Evolutionary conservation across 2,888 invertebrate genomes (phyloP).

Genomic region (Cerastis rubricosa): DNA sequence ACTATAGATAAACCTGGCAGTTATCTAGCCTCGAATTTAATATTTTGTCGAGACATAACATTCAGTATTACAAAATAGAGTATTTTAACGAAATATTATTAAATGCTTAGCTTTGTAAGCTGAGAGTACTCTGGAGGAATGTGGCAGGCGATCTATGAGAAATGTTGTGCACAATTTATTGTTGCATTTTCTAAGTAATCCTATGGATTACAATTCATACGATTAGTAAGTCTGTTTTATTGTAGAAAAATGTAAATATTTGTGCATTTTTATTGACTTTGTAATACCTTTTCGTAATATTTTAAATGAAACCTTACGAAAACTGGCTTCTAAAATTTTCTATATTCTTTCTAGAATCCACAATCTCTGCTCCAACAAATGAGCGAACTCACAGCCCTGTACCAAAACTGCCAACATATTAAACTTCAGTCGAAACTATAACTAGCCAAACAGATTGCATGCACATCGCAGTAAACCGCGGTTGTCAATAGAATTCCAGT

Average conservation of each 20-base stretch:
- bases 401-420: neutral
- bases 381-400: neutral
- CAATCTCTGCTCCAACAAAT: neutral
- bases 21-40: neutral
- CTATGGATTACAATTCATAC: conserved; percentile 12
- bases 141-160: conserved; percentile 38
- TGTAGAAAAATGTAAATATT: neutral
- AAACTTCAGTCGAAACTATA: conserved; percentile 1
- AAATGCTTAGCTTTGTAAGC: conserved; percentile 23
- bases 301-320: neutral
- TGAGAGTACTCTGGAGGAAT: conserved; percentile 19
- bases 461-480: neutral
- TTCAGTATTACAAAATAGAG: neutral
- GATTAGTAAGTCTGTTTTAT: neutral
- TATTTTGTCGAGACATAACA: conserved; percentile 14
- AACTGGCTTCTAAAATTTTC: neutral
- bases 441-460: neutral
- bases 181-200: conserved; percentile 25
- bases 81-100: conserved; percentile 17
- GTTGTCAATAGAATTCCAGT: conserved; percentile 32
- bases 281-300: neutral
- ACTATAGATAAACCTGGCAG: neutral
- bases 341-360: neutral
- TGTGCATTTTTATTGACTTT: neutral
- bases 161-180: conserved; percentile 22